Base-by-base conservation (phyloP, 1,140 invertebrate genomes). In the Leptonema lineaticorne region DNA sequence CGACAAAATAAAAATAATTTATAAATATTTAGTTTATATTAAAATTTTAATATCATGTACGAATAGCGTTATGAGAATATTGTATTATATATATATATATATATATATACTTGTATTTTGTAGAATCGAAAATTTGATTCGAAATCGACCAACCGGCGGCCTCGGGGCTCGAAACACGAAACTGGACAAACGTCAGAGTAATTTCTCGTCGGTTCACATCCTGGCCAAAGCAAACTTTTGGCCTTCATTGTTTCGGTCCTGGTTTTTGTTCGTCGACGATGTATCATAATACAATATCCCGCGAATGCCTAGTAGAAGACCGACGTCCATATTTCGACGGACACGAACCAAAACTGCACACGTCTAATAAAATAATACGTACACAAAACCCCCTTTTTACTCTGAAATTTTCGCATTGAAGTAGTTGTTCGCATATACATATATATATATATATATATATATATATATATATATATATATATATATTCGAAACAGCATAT, bases 201-300 rank as follows among this genome's bases (percentile, higher is more conserved):
- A 59, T 59, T 59, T 33, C 24, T 37, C 57, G 28, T 16, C 24
- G 26, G 57, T 59, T 33, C 57, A 37, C 30, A 37, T 59, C 57
- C 30, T 20, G 41, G 22, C 63, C 63, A 64, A 50, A 18, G 27
- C 37, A 64, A 64, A 64, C 63, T 64, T 64, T 64, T 46, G 18
- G 20, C 63, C 29, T 9, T 37, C 64, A 70, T 70, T 70, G 64
- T 70, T 67, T 58, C 26, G 22, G 41, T 41, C 64, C n/a, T n/a
- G 27, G 63, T 65, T 70, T 70, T 70, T 67, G 64, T 70, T 67
- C 69, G 41, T 24, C 18, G 46, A 14, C 57, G 18, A 53, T 59
- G n/a, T n/a, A n/a, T n/a, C n/a, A 67, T 70, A 70, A 67, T 62
- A 67, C 69, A 67, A 70, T 70, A 67, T 67, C 59, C n/a, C 65